Conservation (phyloP, 2,797 vertebrate genomes). For the Spatula versicolor region DNA sequence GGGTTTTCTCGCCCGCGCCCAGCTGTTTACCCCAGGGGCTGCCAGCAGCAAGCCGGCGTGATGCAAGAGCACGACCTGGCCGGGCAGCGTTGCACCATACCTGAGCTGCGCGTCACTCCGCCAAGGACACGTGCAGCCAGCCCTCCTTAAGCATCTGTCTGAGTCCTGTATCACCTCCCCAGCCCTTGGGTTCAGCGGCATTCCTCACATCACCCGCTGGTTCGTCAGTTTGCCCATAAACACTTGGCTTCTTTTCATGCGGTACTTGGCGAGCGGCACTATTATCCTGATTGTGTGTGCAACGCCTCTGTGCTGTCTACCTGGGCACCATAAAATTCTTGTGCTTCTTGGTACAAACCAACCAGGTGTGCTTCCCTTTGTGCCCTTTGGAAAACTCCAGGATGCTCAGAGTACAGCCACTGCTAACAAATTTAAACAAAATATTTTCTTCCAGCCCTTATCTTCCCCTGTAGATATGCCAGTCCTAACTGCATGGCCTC, state of each 20-base stretch:
- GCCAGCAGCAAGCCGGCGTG: background rate
- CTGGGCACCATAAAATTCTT: background rate
- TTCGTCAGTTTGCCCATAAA: background rate
- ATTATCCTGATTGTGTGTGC: fast-evolving
- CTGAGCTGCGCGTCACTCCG: fast-evolving
- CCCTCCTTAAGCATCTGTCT: background rate
- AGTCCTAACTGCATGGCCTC: background rate
- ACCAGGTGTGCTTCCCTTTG: background rate
- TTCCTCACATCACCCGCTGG: background rate
- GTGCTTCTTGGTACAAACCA: background rate
- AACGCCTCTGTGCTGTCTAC: background rate
- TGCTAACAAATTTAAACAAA: background rate
- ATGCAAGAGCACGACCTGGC: fast-evolving
- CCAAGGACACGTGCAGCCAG: fast-evolving
- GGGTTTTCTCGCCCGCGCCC: background rate
- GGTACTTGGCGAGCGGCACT: fast-evolving
- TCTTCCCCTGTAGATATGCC: background rate
- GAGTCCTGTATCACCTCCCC: background rate
- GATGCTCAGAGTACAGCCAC: background rate
- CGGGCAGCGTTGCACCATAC: background rate
- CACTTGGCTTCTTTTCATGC: background rate
- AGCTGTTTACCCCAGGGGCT: fast-evolving
- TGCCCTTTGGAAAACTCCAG: background rate
- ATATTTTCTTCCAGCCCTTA: background rate
- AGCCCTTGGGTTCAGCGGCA: background rate